Conservation (phyloP, 2,113 vertebrate genomes). For the Lamprotornis superbus region DNA sequence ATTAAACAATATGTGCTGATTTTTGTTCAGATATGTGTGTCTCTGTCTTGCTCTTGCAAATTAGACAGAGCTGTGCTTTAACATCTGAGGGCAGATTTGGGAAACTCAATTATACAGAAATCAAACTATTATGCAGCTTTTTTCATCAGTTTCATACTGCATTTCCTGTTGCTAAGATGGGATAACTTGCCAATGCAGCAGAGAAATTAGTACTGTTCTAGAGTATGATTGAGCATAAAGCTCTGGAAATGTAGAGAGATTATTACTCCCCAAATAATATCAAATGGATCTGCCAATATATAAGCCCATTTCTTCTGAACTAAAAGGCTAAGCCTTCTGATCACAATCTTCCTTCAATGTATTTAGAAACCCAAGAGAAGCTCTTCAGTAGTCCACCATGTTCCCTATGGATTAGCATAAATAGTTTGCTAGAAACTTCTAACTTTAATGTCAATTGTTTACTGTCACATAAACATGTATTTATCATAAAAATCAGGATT, state of each 20-base stretch:
- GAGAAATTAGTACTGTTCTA: constrained; percentile 9
- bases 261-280: background rate
- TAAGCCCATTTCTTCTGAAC: background rate
- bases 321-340: background rate
- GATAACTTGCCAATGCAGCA: background rate
- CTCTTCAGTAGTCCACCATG: background rate
- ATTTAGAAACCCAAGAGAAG: background rate
- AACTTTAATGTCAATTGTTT: background rate
- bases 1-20: constrained; percentile 20
- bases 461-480: background rate
- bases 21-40: constrained; percentile 18
- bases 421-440: background rate
- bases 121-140: background rate
- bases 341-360: background rate
- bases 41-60: background rate
- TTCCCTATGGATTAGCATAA: background rate
- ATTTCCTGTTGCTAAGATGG: background rate
- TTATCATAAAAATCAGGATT: background rate
- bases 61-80: constrained; percentile 1
- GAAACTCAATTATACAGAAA: constrained; percentile 29
- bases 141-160: background rate
- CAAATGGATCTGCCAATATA: background rate
- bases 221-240: background rate
- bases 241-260: background rate
- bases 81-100: background rate